Percentiles rank a stretch among this genome's conserved stretches.
These are phyloP conservation scores for Centropus unirufus DNA, from an alignment of 2,113 vertebrate species.

Conservation along the genomic window DNA sequence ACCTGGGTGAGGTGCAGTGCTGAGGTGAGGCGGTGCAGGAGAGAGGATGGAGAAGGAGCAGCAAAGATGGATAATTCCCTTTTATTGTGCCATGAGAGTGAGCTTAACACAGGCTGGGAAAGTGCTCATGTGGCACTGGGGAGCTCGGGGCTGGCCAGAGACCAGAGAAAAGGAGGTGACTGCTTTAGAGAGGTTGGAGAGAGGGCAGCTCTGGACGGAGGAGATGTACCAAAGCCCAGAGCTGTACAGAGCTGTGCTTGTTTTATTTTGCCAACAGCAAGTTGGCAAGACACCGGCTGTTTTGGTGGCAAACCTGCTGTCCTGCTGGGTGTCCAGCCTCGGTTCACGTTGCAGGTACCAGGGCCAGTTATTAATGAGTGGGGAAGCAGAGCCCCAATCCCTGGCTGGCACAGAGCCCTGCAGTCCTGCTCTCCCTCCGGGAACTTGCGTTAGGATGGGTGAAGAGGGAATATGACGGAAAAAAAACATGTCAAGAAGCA, in stretches of 20 bases:
- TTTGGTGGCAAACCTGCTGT: background rate
- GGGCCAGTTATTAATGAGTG: background rate
- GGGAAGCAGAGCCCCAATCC: background rate
- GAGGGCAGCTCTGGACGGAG: background rate
- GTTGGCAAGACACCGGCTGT: background rate
- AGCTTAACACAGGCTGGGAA: background rate
- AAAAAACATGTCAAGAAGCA: background rate
- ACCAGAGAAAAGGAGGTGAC: background rate
- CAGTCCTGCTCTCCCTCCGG: rapidly evolving
- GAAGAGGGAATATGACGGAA: background rate
- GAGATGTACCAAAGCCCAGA: background rate
- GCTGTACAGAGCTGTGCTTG: background rate
- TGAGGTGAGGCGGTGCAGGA: background rate
- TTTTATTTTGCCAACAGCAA: slow-evolving; percentile 2
- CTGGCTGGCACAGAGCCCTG: rapidly evolving
- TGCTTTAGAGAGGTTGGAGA: background rate
- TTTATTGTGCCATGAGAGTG: background rate
- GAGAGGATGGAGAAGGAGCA: background rate
- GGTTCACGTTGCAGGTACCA: rapidly evolving
- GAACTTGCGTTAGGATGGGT: background rate
- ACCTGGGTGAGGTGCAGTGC: background rate
- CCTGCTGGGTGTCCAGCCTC: background rate
- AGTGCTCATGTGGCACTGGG: background rate
- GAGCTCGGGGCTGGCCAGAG: background rate
- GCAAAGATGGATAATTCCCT: background rate